A percentile compares a stretch with the other conserved stretches of the same genome.
Evolutionary conservation across 2,113 vertebrate species (phyloP).

Genomic region (Pan troglodytes): DNA sequence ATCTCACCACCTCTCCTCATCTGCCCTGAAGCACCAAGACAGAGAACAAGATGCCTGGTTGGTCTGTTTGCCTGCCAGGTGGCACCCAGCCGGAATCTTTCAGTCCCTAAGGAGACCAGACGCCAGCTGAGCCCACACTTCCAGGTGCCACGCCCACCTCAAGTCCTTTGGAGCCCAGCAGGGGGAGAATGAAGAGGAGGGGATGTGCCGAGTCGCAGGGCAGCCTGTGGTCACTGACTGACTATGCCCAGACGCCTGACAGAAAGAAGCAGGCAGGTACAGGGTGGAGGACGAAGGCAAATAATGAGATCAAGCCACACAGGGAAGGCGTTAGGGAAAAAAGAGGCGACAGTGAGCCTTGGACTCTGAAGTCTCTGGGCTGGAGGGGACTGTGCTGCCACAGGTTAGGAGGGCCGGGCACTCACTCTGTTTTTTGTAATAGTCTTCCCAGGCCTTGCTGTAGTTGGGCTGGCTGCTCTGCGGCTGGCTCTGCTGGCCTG

Average conservation of each 20-base stretch:
- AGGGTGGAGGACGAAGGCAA: neutral
- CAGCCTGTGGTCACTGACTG: neutral
- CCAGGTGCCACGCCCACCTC: neutral
- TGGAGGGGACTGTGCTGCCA: neutral
- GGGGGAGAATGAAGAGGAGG: neutral
- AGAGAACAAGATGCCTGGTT: fast-evolving
- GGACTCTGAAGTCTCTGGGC: neutral
- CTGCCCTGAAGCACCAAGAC: neutral
- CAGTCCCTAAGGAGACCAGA: neutral
- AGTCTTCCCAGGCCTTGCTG: constrained; percentile 96
- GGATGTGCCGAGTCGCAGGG: neutral
- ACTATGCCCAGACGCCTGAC: fast-evolving
- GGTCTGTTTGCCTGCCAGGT: fast-evolving
- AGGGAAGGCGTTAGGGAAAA: fast-evolving
- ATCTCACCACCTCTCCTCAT: fast-evolving
- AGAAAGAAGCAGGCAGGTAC: neutral
- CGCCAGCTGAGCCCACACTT: neutral
- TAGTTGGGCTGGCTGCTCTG: constrained; percentile 94
- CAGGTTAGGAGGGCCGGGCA: constrained; percentile 44
- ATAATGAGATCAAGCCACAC: neutral
- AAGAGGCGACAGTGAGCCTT: neutral
- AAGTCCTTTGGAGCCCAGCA: neutral
- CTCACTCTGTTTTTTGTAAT: constrained; percentile 95
- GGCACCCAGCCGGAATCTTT: neutral
- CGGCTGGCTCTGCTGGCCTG: constrained; percentile 95